Base-by-base conservation (phyloP, 2,888 invertebrate genomes). In the Agrotis exclamationis region DNA sequence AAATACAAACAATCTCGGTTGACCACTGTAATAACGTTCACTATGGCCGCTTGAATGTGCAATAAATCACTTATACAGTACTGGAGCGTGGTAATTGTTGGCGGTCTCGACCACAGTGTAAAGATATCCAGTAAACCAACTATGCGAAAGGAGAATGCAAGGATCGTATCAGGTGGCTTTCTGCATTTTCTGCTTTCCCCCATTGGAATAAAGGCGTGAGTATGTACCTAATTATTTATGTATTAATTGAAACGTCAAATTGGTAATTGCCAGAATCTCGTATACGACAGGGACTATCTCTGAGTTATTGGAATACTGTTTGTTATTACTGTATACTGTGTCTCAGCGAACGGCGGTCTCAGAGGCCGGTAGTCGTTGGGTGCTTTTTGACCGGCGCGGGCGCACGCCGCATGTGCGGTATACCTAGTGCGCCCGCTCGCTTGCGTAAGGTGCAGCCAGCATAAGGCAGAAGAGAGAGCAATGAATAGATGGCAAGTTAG, bases 391-490 rank as follows among this genome's bases (percentile, higher is more conserved):
- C 72, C 79, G 81, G 79, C 74, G 45, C 68, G 18, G 72, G 76
- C 74, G 66, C 69, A 63, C 57, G 76, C 71, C 74, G 69, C 67
- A 72, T 70, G 69, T 73, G 76, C 73, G 68, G 74, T 75, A 63
- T 62, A 66, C n/a, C n/a, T 73, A 73, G 80, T 80, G 82, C 86
- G 79, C 83, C 65, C 74, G 82, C 79, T 77, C 73, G 78, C 73
- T 86, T 86, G 85, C 84, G 86, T 74, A 86, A 86, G 74, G 62
- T 79, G 63, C 28, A 51, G 39, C 9, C n/a, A 45, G 63, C 64
- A 20, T 22, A 76, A 73, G 59, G 14, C 56, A 66, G 14, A 77
- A 39, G 80, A 66, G 64, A 44, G 24, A 60, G 33, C 16, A n/a
- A n/a, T 24, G 11, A 13, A 9, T 28, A 14, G 28, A 28, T 24